A percentile compares a stretch with the other conserved stretches of the same genome.
Conservation (phyloP, 2,113 vertebrate species). For the Cepphus grylle region DNA sequence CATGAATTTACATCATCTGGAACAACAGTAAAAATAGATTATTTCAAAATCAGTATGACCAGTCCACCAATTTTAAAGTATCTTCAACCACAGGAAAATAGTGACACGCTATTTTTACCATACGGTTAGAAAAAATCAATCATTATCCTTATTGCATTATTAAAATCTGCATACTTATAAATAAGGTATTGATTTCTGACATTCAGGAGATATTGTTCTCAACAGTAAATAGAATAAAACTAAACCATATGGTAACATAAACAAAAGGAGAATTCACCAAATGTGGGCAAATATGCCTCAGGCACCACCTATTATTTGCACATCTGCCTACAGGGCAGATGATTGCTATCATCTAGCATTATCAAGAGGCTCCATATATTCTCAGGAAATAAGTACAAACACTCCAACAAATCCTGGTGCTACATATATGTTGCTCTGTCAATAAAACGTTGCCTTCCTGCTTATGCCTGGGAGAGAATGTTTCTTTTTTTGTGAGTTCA, state of each 20-base stretch:
- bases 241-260: background rate
- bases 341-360: background rate
- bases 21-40: background rate
- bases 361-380: background rate
- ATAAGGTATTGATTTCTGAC: background rate
- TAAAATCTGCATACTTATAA: conserved; percentile 2
- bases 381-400: conserved; percentile 6
- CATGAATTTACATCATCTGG: background rate
- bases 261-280: background rate
- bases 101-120: background rate
- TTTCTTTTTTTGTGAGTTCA: background rate
- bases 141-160: background rate
- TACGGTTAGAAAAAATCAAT: background rate
- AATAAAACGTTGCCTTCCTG: background rate
- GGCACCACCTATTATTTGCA: background rate
- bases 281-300: background rate
- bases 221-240: background rate
- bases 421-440: background rate
- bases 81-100: background rate
- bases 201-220: background rate
- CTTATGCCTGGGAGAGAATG: background rate
- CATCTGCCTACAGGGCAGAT: background rate
- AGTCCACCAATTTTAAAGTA: background rate
- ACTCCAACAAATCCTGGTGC: background rate
- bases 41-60: background rate